Evolutionary conservation across 2,888 invertebrate species (phyloP), one percentile per base, ranked within the genome.

Genomic region (Tethea ocularis): DNA sequence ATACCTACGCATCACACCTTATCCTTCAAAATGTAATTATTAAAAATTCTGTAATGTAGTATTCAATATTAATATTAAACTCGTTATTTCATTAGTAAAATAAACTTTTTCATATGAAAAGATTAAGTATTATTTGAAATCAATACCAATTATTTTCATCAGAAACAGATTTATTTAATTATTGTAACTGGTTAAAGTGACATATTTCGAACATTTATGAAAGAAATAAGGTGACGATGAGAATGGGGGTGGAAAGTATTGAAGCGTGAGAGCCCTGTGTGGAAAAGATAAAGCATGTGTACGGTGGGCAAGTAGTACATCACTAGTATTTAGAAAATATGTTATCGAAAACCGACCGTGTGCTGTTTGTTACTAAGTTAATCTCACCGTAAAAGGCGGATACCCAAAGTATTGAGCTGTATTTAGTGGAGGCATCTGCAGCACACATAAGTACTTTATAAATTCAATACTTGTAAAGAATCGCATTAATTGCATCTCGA

Each of bases 201-300:
- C 75, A 78, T 81, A 86, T 75, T 80, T 83, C 66, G 77, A 84
- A 84, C 82, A 85, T 78, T 77, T 74, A 77, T 74, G 76, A 77
- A 83, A 83, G 74, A 82, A 75, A 78, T 67, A 78, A 67, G 72
- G 78, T 71, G 62, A 70, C 66, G 70, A 69, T 74, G 71, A 75
- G 75, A 75, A 71, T 67, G 67, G 52, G 33, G 75, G 72, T 71
- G 61, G 24, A 64, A 74, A 76, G 74, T 69, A 63, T 68, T 62
- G 63, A 69, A 68, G 75, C 68, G 61, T 59, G 65, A 57, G 72
- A 79, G 81, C 71, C 77, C 82, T 78, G 86, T 75, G 84, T 83
- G 84, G 83, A 84, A 82, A 76, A 76, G 33, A 38, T n/a, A 6
- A 38, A 13, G 7, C 38, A n/a, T n/a, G 38, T n/a, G 10, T 71